Conservation (phyloP, 1,140 invertebrate species). For the Archivesica marissinica region DNA sequence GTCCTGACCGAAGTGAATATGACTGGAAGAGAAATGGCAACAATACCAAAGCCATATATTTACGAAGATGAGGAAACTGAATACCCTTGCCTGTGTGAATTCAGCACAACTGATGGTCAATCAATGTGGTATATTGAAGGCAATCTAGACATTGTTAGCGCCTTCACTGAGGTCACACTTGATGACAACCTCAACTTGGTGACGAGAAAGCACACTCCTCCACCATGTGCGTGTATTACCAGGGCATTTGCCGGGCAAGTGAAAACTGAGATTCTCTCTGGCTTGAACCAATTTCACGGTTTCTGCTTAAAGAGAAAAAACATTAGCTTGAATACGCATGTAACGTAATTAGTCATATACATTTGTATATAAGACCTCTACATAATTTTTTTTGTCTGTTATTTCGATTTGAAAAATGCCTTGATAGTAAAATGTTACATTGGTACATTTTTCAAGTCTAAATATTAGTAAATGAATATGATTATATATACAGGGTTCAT, state of each 20-base stretch:
- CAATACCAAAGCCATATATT: conserved; percentile 30
- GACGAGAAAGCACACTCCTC: conserved; percentile 22
- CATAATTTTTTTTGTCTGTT: too few species aligned
- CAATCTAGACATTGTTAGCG: conserved; percentile 49
- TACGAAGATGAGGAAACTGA: conserved; percentile 34
- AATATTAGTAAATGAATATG: too few species aligned
- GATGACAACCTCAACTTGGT: neutral
- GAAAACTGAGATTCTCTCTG: conserved; percentile 3
- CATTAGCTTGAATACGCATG: too few species aligned
- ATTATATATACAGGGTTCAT: too few species aligned
- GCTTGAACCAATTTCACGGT: conserved; percentile 8
- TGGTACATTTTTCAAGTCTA: too few species aligned
- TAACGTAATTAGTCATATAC: too few species aligned
- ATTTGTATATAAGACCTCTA: too few species aligned
- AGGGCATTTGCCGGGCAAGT: conserved; percentile 48
- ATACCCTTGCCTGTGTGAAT: conserved; percentile 45
- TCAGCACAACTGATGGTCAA: conserved; percentile 17
- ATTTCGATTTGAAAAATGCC: too few species aligned
- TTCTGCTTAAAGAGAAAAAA: conserved; percentile 32
- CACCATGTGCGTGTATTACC: conserved; percentile 48
- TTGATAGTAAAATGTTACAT: too few species aligned
- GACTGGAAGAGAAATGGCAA: neutral
- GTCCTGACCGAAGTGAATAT: neutral
- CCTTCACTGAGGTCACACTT: conserved; percentile 15
- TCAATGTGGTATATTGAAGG: conserved; percentile 56